Base-by-base conservation (phyloP, 2,113 vertebrate genomes). In the Hemibagrus wyckioides region DNA sequence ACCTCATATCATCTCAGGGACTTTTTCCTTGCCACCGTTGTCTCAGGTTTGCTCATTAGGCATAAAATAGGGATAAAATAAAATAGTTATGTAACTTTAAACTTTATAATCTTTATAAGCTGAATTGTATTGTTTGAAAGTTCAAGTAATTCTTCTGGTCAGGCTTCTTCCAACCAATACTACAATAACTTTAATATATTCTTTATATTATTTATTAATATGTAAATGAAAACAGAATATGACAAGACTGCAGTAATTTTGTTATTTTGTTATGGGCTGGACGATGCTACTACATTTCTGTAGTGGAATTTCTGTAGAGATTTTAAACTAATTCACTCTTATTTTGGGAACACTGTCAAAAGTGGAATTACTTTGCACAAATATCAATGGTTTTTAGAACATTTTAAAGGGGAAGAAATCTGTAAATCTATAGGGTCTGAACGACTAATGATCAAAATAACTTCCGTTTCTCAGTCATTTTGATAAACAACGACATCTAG, bases 401-500 rank as follows among this genome's bases (percentile, higher is more conserved):
- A 63, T 59, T 28, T 61, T 10, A 25, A 28, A 0, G 25, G 56
- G 19, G 1, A 57, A 57, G 3, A 19, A 57, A 21, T 57, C 21
- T 23, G 21, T 59, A 23, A 25, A 6, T 59, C 57, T 59, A 10
- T 59, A 59, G 9, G 23, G 57, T 59, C 57, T 59, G 28, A 23
- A 59, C 9, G 23, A 10, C 8, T 10, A 28, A 59, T 59, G 57
- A 25, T 21, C 25, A 7, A 59, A 59, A 59, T 59, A 21, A 9
- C 17, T 56, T 56, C n/a, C n/a, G n/a, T n/a, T n/a, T n/a, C n/a
- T n/a, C n/a, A 21, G 19, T 59, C 25, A 61, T 36, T 63, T n/a
- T n/a, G 10, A 25, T 14, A 0, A 88, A 76, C 82, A 88, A 1
- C 65, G 54, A 81, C 92, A 65, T 59, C 93, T 93, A 82, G 50